These are phyloP conservation scores for Torymus auratus DNA, from an alignment of 2,888 invertebrate species.

Conservation along the genomic window DNA sequence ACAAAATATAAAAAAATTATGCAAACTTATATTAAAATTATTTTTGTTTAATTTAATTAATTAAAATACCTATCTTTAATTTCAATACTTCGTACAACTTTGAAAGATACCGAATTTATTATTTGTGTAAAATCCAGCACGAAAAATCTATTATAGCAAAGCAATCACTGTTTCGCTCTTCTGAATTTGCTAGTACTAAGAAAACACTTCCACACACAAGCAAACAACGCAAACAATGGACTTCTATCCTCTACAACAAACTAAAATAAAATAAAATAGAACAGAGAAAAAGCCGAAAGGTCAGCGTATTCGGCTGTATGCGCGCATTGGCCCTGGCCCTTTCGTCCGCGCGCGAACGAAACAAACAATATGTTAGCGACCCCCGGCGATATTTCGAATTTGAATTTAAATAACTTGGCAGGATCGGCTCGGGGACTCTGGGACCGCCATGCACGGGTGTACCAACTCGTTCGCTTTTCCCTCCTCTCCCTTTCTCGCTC, in stretches of 20 bases:
- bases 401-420: constrained; percentile 77
- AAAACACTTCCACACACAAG: not conserved
- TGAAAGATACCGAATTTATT: too few relatives aligned
- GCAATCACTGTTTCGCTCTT: too few relatives aligned
- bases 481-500: constrained; percentile 48
- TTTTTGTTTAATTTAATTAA: too few relatives aligned
- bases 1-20: too few relatives aligned
- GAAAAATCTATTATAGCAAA: too few relatives aligned
- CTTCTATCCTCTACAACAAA: not conserved
- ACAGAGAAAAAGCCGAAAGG: constrained; percentile 10
- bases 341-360: constrained; percentile 61
- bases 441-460: constrained; percentile 72
- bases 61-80: too few relatives aligned
- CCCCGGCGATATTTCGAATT: constrained; percentile 77
- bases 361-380: constrained; percentile 77
- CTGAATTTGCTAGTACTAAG: too few relatives aligned
- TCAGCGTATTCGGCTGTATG: constrained; percentile 38
- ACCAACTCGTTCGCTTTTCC: constrained; percentile 53
- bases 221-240: constrained; percentile 16
- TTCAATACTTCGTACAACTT: too few relatives aligned
- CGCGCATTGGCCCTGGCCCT: constrained; percentile 14
- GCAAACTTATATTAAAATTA: too few relatives aligned
- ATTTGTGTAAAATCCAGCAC: too few relatives aligned
- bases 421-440: constrained; percentile 77
- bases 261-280: constrained; percentile 8